Evolutionary conservation across 2,113 vertebrate species (phyloP).

Genomic region (Catagonus wagneri): DNA sequence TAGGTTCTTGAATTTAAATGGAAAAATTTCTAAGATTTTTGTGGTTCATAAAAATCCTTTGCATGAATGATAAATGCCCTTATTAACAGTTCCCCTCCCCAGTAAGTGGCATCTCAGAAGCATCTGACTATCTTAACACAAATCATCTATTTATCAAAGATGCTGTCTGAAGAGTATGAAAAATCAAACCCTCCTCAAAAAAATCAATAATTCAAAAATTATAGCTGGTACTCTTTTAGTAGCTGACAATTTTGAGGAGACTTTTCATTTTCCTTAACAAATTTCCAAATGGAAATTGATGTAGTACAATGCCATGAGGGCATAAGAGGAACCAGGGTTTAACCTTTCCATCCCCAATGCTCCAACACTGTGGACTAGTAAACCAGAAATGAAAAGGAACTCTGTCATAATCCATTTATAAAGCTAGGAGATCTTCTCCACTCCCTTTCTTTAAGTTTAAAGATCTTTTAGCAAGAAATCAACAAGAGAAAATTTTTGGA

Average conservation of each 20-base stretch:
- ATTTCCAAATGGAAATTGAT: background rate
- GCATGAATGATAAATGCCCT: background rate
- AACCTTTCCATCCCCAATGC: background rate
- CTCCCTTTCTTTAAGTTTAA: background rate
- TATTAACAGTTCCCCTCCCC: background rate
- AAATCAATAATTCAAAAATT: conserved; percentile 19
- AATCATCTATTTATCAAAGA: background rate
- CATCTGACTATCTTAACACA: background rate
- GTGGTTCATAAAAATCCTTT: background rate
- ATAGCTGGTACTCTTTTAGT: conserved; percentile 6
- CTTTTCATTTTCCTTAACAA: conserved; percentile 44
- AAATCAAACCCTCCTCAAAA: background rate
- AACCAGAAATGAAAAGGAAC: background rate
- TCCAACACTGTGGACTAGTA: background rate
- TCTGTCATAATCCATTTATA: background rate
- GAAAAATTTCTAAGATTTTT: background rate
- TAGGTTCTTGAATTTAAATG: conserved; percentile 31
- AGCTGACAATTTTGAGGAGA: conserved; percentile 6
- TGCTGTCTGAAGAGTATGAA: background rate
- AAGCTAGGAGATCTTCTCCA: background rate
- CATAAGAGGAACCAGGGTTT: background rate
- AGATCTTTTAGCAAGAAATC: conserved; percentile 2
- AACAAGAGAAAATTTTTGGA: background rate
- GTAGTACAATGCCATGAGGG: background rate
- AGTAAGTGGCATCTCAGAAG: background rate